phyloP scores from a whole-genome alignment of 2,113 vertebrate genomes.

The Oncorhynchus gorbuscha region DNA sequence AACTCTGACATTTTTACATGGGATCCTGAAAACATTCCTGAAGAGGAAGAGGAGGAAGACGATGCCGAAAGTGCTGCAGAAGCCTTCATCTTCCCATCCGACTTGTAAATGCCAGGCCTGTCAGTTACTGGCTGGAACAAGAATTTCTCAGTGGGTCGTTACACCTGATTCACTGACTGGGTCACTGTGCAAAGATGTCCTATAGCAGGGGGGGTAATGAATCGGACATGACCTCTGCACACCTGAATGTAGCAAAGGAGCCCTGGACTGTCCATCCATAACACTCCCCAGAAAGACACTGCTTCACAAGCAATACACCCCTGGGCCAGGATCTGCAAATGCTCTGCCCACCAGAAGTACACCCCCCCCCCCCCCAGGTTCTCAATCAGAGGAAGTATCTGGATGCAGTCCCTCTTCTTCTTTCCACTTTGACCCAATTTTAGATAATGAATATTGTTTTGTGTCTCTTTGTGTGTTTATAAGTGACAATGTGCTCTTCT shows the following conservation, averaged over 20 bases:
- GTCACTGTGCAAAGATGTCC: neutral
- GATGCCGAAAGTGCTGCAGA: slow-evolving; percentile 77
- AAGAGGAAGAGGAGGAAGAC: slow-evolving; percentile 69
- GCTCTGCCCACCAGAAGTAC: slow-evolving; percentile 9
- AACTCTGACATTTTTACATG: slow-evolving; percentile 68
- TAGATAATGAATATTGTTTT: slow-evolving; percentile 14
- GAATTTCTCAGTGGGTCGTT: neutral
- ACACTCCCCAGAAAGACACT: neutral
- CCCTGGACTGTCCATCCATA: neutral
- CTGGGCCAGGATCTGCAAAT: neutral
- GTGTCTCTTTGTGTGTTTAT: slow-evolving; percentile 38
- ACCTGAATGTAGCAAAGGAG: neutral
- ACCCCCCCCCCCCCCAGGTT: neutral
- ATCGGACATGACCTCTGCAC: slow-evolving; percentile 8
- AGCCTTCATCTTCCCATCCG: slow-evolving; percentile 71
- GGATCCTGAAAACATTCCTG: slow-evolving; percentile 73
- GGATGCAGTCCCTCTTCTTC: slow-evolving; percentile 25
- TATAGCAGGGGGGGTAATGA: neutral
- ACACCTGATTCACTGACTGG: neutral
- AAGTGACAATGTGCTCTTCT: slow-evolving; percentile 20
- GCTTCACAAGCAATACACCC: slow-evolving; percentile 5
- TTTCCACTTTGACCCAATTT: slow-evolving; percentile 38
- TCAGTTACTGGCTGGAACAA: neutral
- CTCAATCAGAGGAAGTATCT: neutral
- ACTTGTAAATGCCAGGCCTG: slow-evolving; percentile 52